A percentile compares a stretch with the other conserved stretches of the same genome.
Conservation (phyloP, 1,140 invertebrate species). For the Hestina assimilis region DNA sequence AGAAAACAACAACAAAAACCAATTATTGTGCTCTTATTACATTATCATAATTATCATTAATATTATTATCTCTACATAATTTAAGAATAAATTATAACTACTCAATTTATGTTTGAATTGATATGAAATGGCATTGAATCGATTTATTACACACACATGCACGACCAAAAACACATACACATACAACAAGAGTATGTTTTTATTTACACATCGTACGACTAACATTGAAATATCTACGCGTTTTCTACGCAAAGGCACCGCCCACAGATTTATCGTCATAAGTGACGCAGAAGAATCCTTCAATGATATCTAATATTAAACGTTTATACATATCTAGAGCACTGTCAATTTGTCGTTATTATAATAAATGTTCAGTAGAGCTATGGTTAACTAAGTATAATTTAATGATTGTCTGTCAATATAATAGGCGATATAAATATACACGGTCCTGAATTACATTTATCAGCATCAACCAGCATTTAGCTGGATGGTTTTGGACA, state of each 20-base stretch:
- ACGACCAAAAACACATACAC: not conserved
- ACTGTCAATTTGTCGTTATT: not conserved
- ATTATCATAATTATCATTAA: no score
- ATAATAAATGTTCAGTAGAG: not conserved
- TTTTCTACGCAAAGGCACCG: slow-evolving; percentile 10
- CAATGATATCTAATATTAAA: not conserved
- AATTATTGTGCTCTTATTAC: no score
- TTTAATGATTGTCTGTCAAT: not conserved
- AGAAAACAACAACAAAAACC: no score
- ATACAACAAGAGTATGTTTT: not conserved
- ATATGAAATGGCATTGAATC: not conserved
- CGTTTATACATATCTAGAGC: not conserved
- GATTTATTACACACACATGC: not conserved
- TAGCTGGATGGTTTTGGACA: no score
- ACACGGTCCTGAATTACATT: no score
- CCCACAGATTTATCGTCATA: slow-evolving; percentile 4
- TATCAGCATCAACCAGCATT: no score
- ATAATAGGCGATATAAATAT: no score
- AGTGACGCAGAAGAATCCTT: slow-evolving; percentile 13
- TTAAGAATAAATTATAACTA: not conserved
- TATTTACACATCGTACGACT: not conserved
- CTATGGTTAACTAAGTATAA: not conserved
- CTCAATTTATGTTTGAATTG: not conserved
- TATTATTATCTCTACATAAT: not conserved
- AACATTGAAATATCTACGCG: slow-evolving; percentile 8